These are phyloP conservation scores for Sandelia bainsii DNA, from an alignment of 2,797 vertebrate genomes.

Conservation along the genomic window DNA sequence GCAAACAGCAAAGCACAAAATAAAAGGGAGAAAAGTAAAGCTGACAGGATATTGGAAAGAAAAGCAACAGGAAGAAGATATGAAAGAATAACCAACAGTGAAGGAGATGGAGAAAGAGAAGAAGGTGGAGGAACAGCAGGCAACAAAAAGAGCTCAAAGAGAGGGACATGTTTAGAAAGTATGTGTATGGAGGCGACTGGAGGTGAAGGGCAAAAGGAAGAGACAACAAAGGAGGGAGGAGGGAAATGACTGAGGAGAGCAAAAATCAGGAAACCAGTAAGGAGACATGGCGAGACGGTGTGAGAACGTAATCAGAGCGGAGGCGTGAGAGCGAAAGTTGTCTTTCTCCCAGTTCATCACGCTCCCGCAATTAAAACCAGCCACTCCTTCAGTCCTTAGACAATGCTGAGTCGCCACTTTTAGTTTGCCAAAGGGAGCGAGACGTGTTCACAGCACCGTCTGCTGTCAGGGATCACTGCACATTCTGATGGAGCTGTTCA, in stretches of 20 bases:
- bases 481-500: constrained; percentile 37
- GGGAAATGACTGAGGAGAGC: background rate
- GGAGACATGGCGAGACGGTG: background rate
- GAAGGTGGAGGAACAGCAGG: background rate
- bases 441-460: constrained; percentile 35
- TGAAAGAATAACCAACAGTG: too few relatives aligned
- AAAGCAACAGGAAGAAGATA: constrained; percentile 9
- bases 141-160: background rate
- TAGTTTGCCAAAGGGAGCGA: constrained; percentile 34
- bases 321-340: constrained; percentile 55
- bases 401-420: constrained; percentile 64
- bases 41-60: background rate
- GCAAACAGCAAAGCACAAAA: background rate
- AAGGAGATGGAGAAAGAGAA: background rate
- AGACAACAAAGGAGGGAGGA: background rate
- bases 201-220: background rate
- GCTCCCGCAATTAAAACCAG: constrained; percentile 71
- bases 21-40: background rate
- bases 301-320: constrained; percentile 30
- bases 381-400: constrained; percentile 28
- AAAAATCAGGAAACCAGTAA: background rate
- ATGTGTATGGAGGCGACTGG: too few relatives aligned
- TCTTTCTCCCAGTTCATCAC: constrained; percentile 51
- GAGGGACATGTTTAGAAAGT: background rate
- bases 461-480: constrained; percentile 57